Percentiles rank a stretch among this genome's conserved stretches.
Conservation (phyloP, 1,140 invertebrate species). For the Pinna nobilis region DNA sequence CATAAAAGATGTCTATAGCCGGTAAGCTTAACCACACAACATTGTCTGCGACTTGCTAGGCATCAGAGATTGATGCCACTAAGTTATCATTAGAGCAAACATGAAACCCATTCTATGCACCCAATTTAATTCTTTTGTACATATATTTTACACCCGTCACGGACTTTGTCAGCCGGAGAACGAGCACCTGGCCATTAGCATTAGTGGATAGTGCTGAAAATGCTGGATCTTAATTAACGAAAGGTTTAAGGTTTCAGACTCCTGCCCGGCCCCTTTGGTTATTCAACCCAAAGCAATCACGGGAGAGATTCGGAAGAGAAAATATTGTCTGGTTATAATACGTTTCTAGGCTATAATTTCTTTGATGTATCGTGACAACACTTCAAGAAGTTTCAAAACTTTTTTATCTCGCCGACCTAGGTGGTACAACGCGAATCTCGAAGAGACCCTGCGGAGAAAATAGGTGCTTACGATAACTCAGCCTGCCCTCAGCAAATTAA, state of each 20-base stretch:
- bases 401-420: constrained; percentile 1
- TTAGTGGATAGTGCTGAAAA: constrained; percentile 26
- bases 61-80: constrained; percentile 25
- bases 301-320: constrained; percentile 6
- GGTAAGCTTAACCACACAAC: constrained; percentile 31
- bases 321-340: constrained; percentile 23
- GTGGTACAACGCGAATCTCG: constrained; percentile 20
- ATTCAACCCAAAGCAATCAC: constrained; percentile 29
- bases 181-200: constrained; percentile 35
- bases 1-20: constrained; percentile 38
- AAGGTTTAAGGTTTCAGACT: constrained; percentile 30
- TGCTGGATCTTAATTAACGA: constrained; percentile 40
- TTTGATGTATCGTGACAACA: constrained; percentile 29
- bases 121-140: constrained; percentile 39
- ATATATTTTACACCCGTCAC: constrained; percentile 33
- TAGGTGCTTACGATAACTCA: constrained; percentile 22
- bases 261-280: constrained; percentile 24
- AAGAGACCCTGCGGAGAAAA: constrained; percentile 28
- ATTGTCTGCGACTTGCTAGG: constrained; percentile 18
- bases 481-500: neutral
- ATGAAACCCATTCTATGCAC: constrained; percentile 42
- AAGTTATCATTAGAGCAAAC: constrained; percentile 37
- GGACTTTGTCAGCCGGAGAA: constrained; percentile 25
- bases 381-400: neutral
- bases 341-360: constrained; percentile 22